Evolutionary conservation across 2,888 invertebrate species (phyloP).

Genomic region (Drosophila niveifrons): DNA sequence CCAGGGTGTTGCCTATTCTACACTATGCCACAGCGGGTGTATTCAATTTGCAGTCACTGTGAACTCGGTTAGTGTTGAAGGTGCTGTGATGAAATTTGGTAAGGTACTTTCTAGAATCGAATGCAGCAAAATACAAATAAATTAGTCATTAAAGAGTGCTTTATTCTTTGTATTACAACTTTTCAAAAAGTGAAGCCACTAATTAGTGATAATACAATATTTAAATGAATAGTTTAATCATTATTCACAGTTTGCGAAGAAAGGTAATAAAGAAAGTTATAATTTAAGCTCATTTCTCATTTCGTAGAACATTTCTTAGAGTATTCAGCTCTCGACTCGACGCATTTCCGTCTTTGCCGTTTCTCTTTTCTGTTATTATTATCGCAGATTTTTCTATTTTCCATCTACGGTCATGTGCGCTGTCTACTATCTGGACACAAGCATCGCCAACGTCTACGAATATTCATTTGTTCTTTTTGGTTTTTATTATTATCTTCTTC

Average conservation of each 20-base stretch:
- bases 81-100: neutral
- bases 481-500: slow-evolving; percentile 22
- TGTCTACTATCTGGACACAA: slow-evolving; percentile 53
- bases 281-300: too few species aligned
- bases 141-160: too few species aligned
- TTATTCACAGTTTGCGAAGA: too few species aligned
- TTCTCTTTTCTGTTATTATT: slow-evolving; percentile 26
- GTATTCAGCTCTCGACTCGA: slow-evolving; percentile 3
- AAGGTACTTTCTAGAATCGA: too few species aligned
- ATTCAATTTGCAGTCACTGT: neutral
- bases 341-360: neutral
- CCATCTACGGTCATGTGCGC: slow-evolving; percentile 42
- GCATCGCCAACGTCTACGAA: slow-evolving; percentile 49
- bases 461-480: slow-evolving; percentile 27
- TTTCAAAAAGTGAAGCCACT: too few species aligned
- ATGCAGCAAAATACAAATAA: too few species aligned
- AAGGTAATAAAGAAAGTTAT: too few species aligned
- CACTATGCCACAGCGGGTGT: neutral
- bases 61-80: neutral
- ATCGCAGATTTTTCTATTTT: slow-evolving; percentile 48
- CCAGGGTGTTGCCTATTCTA: slow-evolving; percentile 29
- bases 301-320: neutral
- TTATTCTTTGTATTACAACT: too few species aligned
- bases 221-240: too few species aligned
- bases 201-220: too few species aligned